Evolutionary conservation across 2,797 vertebrate genomes (phyloP), one percentile per base, ranked within the genome.

Genomic region (Tarsius wallacei): DNA sequence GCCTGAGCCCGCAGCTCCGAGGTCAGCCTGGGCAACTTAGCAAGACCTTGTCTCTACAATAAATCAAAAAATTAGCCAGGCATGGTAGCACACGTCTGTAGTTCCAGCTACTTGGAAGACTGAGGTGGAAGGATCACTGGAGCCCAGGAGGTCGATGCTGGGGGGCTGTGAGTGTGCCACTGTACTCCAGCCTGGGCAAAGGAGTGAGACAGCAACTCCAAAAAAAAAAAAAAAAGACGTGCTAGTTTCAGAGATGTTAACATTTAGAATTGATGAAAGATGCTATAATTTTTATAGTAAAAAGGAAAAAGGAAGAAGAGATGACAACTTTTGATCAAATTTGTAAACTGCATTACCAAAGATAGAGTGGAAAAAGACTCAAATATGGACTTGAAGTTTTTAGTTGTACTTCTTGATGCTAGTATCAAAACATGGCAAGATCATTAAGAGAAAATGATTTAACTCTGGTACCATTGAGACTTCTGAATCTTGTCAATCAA

Each of bases 181-280:
- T 42, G 42, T 42, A 42, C 42, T 42, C 42, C 42, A 42, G 42
- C 4, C 42, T 42, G 42, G 42, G 42, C 42, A 42, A 42, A 42
- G 4, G 42, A 42, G 42, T 42, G 42, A 42, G 42, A 42, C 42
- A 42, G 3, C 42, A 42, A 42, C 42, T 42, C 42, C 42, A 42
- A 42, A 42, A 42, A 42, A 42, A 42, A 42, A 42, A n/a, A n/a
- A n/a, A n/a, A n/a, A n/a, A n/a, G n/a, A n/a, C n/a, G n/a, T n/a
- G n/a, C n/a, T 22, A 82, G 26, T 57, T 91, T 91, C 53, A 87
- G 13, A 85, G 19, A 77, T 87, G 8, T 76, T 94, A 94, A 78
- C 14, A 86, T 80, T 76, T 94, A 87, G 53, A 87, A 83, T 81
- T 93, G 13, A 84, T 73, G 19, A 91, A 88, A 78, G 71, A n/a